A percentile compares a stretch with the other conserved stretches of the same genome.
Evolutionary conservation across 2,797 vertebrate genomes (phyloP).

Genomic region (Phoxinus dragarum): DNA sequence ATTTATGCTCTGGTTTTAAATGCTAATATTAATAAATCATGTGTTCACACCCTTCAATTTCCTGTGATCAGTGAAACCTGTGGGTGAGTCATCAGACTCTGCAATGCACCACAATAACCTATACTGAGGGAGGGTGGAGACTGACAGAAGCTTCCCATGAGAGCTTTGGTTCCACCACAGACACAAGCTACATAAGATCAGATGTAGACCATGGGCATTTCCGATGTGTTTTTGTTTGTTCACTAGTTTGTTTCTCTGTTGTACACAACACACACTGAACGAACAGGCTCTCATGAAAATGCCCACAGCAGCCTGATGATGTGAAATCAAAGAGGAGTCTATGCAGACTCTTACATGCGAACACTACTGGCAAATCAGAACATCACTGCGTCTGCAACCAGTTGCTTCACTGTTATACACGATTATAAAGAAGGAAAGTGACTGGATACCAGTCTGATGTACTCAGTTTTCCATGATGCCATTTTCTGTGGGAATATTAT

Average conservation of each 20-base stretch:
- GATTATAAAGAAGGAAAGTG: not conserved
- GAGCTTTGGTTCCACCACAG: slow-evolving; percentile 18
- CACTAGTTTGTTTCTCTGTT: not conserved
- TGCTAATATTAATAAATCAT: not conserved
- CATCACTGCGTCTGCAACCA: not conserved
- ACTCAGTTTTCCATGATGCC: not conserved
- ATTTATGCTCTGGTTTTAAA: not conserved
- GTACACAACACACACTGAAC: not conserved
- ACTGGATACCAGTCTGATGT: not conserved
- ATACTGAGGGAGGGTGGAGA: slow-evolving; percentile 1
- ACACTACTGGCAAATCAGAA: not conserved
- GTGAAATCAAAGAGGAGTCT: slow-evolving; percentile 17
- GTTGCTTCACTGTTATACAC: not conserved
- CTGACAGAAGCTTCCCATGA: slow-evolving; percentile 8
- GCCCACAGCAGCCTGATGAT: not conserved
- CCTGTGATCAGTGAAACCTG: slow-evolving; percentile 39
- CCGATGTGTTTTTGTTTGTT: not conserved
- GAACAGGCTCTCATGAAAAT: not conserved
- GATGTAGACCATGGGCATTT: slow-evolving; percentile 7
- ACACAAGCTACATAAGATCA: slow-evolving; percentile 1
- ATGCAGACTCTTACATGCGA: not conserved
- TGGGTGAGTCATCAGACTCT: slow-evolving; percentile 56
- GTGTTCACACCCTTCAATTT: slow-evolving; percentile 20
- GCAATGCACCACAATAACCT: slow-evolving; percentile 53
- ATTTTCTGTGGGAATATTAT: not conserved